Conservation (phyloP, 1,140 invertebrate species). For the Drosophila sp. region DNA sequence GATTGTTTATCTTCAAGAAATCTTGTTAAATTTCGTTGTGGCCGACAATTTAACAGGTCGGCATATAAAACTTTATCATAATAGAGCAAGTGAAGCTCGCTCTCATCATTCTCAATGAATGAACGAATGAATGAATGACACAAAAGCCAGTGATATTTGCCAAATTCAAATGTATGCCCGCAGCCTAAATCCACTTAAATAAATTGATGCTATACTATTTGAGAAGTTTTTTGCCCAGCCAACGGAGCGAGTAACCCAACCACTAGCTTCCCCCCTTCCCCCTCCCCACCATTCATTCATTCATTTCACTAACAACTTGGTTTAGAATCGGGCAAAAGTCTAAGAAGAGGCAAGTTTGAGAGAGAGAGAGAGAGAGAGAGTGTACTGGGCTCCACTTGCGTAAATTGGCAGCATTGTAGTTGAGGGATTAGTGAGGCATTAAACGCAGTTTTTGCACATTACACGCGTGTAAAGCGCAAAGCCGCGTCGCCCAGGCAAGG, state of each 20-base stretch:
- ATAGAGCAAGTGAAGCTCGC: neutral
- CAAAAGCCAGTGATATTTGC: slow-evolving; percentile 24
- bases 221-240: slow-evolving; percentile 42
- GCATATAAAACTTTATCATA: neutral
- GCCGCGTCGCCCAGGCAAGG: slow-evolving; percentile 32
- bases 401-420: slow-evolving; percentile 81
- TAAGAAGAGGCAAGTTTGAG: slow-evolving; percentile 15
- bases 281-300: slow-evolving; percentile 32
- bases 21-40: neutral
- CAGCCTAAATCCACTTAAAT: slow-evolving; percentile 72
- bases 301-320: neutral
- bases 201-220: slow-evolving; percentile 74
- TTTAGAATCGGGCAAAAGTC: neutral
- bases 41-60: neutral
- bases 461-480: slow-evolving; percentile 79
- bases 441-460: slow-evolving; percentile 81
- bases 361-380: slow-evolving; percentile 7
- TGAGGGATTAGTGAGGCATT: slow-evolving; percentile 80
- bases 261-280: slow-evolving; percentile 51
- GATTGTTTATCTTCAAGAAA: neutral
- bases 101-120: slow-evolving; percentile 10
- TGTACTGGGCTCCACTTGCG: slow-evolving; percentile 57
- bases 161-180: slow-evolving; percentile 52
- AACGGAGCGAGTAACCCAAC: slow-evolving; percentile 51
- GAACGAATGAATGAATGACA: slow-evolving; percentile 8